Evolutionary conservation across 2,113 vertebrate genomes (phyloP).

Genomic region (Glaucomys volans): DNA sequence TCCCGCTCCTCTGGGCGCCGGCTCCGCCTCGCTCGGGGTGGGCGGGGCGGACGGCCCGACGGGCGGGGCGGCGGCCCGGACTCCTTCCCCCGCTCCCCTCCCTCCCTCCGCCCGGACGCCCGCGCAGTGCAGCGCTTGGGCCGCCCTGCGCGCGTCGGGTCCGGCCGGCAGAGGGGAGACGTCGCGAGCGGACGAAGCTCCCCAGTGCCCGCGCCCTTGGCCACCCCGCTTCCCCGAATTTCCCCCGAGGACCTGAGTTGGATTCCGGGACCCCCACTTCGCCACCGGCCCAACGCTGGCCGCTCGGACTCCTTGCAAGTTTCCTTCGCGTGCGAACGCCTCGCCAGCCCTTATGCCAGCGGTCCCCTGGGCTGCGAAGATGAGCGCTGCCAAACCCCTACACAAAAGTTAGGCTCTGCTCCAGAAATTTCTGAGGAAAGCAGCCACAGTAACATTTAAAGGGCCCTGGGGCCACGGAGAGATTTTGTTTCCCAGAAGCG

Average conservation of each 20-base stretch:
- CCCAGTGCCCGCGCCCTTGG: neutral
- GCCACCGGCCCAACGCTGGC: neutral
- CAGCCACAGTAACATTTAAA: conserved; percentile 60
- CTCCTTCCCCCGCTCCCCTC: neutral
- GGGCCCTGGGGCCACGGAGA: conserved; percentile 52
- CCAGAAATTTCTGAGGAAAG: conserved; percentile 73
- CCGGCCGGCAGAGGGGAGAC: neutral
- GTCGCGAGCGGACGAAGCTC: neutral
- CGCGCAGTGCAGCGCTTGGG: neutral
- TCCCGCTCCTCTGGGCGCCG: neutral
- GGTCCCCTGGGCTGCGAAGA: conserved; percentile 15
- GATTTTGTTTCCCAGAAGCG: conserved; percentile 52
- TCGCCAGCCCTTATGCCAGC: neutral
- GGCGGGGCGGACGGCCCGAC: conserved; percentile 67
- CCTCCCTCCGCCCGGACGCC: neutral
- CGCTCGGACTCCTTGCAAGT: neutral
- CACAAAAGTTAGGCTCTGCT: conserved; percentile 64
- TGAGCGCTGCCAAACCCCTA: conserved; percentile 56
- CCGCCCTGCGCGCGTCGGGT: neutral
- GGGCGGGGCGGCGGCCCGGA: conserved; percentile 60
- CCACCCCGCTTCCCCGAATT: neutral
- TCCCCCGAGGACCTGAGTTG: neutral
- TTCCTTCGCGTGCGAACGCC: neutral
- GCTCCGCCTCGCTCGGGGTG: conserved; percentile 76
- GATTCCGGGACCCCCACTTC: neutral